Conservation (phyloP, 2,113 vertebrate genomes). For the Stercorarius parasiticus region DNA sequence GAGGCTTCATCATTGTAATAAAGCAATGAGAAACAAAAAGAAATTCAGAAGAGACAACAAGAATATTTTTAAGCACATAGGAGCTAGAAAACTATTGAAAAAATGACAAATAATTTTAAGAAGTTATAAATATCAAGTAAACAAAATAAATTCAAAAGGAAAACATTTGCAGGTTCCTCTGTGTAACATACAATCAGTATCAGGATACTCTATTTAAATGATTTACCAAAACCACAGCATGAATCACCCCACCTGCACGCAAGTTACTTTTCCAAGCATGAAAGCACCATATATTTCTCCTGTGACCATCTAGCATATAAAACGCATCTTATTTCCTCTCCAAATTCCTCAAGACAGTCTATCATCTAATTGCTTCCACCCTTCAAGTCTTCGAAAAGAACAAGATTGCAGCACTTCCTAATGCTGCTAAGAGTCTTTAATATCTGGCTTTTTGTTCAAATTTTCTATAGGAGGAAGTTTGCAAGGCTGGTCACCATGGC, state of each 20-base stretch:
- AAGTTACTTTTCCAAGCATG: neutral
- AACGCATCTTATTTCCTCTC: neutral
- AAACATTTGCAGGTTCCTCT: neutral
- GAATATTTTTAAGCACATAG: constrained; percentile 6
- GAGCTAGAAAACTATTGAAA: neutral
- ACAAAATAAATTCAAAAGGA: constrained; percentile 19
- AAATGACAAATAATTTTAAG: neutral
- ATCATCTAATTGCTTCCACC: neutral
- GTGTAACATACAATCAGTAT: neutral
- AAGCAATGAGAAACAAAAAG: neutral
- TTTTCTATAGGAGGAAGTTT: constrained; percentile 37
- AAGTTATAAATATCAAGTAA: neutral
- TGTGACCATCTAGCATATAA: neutral
- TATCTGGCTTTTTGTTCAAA: constrained; percentile 3
- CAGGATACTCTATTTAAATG: neutral
- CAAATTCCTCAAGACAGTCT: neutral
- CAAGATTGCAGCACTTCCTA: neutral
- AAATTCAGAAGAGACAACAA: neutral
- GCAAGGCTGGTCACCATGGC: constrained; percentile 30
- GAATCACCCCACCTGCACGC: neutral
- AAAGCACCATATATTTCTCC: neutral
- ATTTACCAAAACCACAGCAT: constrained; percentile 12
- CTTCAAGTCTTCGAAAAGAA: neutral
- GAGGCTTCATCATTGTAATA: neutral
- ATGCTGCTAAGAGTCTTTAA: neutral